Evolutionary conservation across 1,140 invertebrate genomes (phyloP).

Genomic region (Drosophila tsacasi): DNA sequence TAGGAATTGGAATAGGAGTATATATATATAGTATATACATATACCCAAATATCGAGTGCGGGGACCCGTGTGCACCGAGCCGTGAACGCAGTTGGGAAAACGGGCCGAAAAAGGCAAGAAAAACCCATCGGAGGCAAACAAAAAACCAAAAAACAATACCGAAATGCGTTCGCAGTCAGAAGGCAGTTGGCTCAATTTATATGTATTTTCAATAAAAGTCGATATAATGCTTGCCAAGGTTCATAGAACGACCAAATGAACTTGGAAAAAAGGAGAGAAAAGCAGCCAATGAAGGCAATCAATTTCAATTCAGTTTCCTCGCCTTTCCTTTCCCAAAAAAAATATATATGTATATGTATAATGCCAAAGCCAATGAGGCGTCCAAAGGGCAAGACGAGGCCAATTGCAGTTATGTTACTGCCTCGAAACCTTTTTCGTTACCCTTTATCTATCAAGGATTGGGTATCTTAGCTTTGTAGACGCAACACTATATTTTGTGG

Average conservation of each 20-base stretch:
- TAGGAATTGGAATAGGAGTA: slow-evolving; percentile 25
- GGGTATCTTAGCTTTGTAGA: slow-evolving; percentile 15
- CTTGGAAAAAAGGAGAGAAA: slow-evolving; percentile 58
- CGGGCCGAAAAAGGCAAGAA: slow-evolving; percentile 50
- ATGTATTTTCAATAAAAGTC: slow-evolving; percentile 80
- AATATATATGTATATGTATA: not conserved
- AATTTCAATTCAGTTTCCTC: slow-evolving; percentile 80
- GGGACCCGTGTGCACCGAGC: slow-evolving; percentile 62
- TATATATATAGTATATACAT: slow-evolving; percentile 11
- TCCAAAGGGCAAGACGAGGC: slow-evolving; percentile 78
- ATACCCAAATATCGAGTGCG: slow-evolving; percentile 29
- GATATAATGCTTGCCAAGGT: slow-evolving; percentile 80
- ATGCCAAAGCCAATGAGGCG: slow-evolving; percentile 70
- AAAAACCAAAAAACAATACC: slow-evolving; percentile 40
- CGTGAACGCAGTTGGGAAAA: slow-evolving; percentile 61
- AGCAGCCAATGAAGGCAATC: slow-evolving; percentile 77
- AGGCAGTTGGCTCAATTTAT: slow-evolving; percentile 72
- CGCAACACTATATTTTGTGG: not conserved
- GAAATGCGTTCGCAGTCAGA: slow-evolving; percentile 51
- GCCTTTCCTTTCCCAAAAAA: slow-evolving; percentile 59
- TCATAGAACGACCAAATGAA: slow-evolving; percentile 79
- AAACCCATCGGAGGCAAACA: slow-evolving; percentile 46
- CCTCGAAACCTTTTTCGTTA: slow-evolving; percentile 60
- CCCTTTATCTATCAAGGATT: not conserved
- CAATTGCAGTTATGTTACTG: slow-evolving; percentile 63